Base-by-base conservation (phyloP, 2,113 vertebrate species). In the Microcebus jonahi region DNA sequence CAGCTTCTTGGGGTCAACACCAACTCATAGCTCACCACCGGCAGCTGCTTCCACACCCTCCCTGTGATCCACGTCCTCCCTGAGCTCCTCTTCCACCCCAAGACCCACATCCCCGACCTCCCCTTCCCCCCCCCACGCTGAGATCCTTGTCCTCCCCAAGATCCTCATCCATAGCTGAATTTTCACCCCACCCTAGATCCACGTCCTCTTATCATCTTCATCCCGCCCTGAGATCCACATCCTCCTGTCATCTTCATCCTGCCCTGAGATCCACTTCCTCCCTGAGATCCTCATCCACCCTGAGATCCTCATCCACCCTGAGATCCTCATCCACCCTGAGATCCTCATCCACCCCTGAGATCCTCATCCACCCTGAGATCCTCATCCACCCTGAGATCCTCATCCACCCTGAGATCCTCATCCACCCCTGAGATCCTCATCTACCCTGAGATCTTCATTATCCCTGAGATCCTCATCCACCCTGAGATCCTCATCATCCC, bases 11-110 rank as follows among this genome's bases (percentile, higher is more conserved):
- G 55, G 12, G 14, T 63, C 42, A 31, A 6, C 2, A 57, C 6
- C 8, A 18, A 5, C 9, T 86, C 42, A n/a, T 0, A 27, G 15
- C 2, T 13, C 23, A 14, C 14, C 6, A 4, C 2, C 11, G 0
- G 12, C n/a, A 61, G 63, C 27, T 20, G 20, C 20, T 57, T 57
- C 55, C 7, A 5, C 20, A 21, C 36, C 25, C 36, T 59, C 25
- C 13, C 21, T 0, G 2, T 10, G n/a, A 50, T 10, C 42, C 31
- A 11, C 0, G 4, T 1, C 2, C 42, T 31, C 29, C 13, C 63
- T 2, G 8, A 39, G 94, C 27, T 63, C 42, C 42, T 42, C 9
- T 1, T 25, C n/a, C 48, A 23, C 27, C 39, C 10, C 8, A 10
- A 21, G 39, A n/a, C 5, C 84, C 48, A 29, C 1, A 4, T 15